These are phyloP conservation scores for Trematomus loennbergii DNA, from an alignment of 2,113 vertebrate species.

Conservation along the genomic window DNA sequence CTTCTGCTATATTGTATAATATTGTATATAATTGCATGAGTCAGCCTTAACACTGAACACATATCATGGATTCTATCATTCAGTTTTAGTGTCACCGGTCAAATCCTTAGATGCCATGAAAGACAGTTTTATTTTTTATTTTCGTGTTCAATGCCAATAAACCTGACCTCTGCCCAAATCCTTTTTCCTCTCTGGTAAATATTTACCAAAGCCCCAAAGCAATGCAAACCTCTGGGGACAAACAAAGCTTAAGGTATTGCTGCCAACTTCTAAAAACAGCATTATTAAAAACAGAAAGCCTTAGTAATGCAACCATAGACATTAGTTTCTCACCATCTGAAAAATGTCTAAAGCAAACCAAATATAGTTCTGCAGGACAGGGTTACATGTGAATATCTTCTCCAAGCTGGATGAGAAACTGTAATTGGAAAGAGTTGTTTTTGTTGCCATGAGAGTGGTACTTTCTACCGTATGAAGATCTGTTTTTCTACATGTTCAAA, in stretches of 20 bases:
- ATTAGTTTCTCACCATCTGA: constrained; percentile 62
- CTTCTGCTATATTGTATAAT: background rate
- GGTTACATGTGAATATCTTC: constrained; percentile 31
- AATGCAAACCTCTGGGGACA: constrained; percentile 62
- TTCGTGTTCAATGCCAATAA: constrained; percentile 24
- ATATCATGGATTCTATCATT: background rate
- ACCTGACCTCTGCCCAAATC: constrained; percentile 34
- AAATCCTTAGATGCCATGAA: background rate
- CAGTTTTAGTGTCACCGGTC: background rate
- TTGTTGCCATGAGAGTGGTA: constrained; percentile 28
- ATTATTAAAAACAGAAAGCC: constrained; percentile 42
- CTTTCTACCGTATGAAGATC: constrained; percentile 26
- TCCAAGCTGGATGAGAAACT: constrained; percentile 38
- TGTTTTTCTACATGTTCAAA: constrained; percentile 33
- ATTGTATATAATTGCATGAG: too few relatives aligned
- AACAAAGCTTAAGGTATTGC: constrained; percentile 43
- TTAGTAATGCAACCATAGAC: constrained; percentile 28
- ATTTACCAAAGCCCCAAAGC: constrained; percentile 47
- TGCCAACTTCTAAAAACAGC: constrained; percentile 75
- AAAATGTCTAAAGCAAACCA: constrained; percentile 39
- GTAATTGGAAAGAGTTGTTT: constrained; percentile 36
- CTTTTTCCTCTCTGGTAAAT: constrained; percentile 39
- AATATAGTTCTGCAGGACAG: constrained; percentile 61
- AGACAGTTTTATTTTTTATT: constrained; percentile 11
- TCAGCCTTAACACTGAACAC: background rate